Conservation (phyloP, 2,888 invertebrate genomes). For the Synergus japonicus region DNA sequence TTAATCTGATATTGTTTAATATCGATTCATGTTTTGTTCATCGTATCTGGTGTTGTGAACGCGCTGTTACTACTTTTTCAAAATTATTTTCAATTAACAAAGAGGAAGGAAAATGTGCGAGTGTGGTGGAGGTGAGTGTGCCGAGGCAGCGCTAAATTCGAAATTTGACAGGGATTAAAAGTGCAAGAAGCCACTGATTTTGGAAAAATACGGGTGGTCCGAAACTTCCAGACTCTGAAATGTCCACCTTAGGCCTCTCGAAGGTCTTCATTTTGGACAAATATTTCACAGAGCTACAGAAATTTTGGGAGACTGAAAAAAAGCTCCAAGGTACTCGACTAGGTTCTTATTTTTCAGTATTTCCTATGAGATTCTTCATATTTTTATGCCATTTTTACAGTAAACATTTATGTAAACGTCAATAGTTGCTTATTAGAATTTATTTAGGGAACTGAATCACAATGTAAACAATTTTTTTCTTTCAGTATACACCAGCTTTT, state of each 20-base stretch:
- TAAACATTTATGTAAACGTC: not conserved
- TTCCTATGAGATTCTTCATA: not conserved
- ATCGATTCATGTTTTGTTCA: not conserved
- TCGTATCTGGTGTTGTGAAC: not conserved
- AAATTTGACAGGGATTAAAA: conserved; percentile 29
- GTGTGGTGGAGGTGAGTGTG: conserved; percentile 71
- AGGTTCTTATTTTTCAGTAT: not conserved
- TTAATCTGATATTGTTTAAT: not conserved
- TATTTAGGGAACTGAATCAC: not conserved
- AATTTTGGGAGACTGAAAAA: conserved; percentile 98
- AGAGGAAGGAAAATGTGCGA: conserved; percentile 67
- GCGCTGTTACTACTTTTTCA: conserved; percentile 36
- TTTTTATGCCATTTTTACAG: not conserved
- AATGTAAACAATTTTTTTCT: not conserved
- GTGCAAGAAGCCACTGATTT: conserved; percentile 16
- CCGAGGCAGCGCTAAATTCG: conserved; percentile 60
- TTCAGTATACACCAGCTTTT: not conserved
- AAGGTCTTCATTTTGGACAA: conserved; percentile 99
- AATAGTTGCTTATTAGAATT: not conserved
- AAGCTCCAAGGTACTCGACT: conserved; percentile 91
- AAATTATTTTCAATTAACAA: conserved; percentile 23
- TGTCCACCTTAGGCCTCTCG: conserved; percentile 97
- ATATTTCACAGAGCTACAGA: conserved; percentile 97
- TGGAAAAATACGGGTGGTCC: conserved; percentile 22
- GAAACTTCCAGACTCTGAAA: conserved; percentile 76